A percentile compares a stretch with the other conserved stretches of the same genome.
Evolutionary conservation across 2,888 invertebrate genomes (phyloP).

Genomic region (Cryptus viduatorius): DNA sequence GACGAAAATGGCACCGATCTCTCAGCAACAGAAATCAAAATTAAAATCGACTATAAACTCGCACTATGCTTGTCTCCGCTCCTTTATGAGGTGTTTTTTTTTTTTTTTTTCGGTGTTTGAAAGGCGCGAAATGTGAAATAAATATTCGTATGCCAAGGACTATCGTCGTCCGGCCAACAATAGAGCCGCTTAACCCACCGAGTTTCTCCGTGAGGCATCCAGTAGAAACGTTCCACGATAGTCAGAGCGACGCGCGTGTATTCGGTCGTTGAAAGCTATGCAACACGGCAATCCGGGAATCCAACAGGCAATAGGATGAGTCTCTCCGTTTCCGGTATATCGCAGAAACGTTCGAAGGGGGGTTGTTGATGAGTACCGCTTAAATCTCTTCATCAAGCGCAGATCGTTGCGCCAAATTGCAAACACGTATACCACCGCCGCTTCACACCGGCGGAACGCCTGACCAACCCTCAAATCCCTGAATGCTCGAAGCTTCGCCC

Average conservation of each 20-base stretch:
- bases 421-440: slow-evolving; percentile 17
- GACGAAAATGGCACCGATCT: neutral
- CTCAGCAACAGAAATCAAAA: neutral
- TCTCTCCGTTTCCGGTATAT: slow-evolving; percentile 5
- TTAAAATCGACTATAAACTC: neutral
- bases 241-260: neutral
- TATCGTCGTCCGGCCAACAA: neutral
- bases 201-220: neutral
- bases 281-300: neutral
- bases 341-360: slow-evolving; percentile 7
- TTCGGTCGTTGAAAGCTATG: slow-evolving; percentile 1
- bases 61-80: neutral
- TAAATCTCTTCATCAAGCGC: slow-evolving; percentile 52
- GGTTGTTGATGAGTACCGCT: slow-evolving; percentile 41
- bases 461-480: slow-evolving; percentile 14
- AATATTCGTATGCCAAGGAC: neutral
- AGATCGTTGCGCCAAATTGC: slow-evolving; percentile 45
- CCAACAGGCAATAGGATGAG: neutral
- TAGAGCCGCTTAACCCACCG: neutral
- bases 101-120: neutral
- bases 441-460: slow-evolving; percentile 13
- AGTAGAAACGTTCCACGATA: neutral
- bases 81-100: neutral
- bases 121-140: neutral
- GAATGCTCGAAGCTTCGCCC: slow-evolving; percentile 23